phyloP scores from a whole-genome alignment of 2,888 invertebrate species.

The Tachina grossa region DNA sequence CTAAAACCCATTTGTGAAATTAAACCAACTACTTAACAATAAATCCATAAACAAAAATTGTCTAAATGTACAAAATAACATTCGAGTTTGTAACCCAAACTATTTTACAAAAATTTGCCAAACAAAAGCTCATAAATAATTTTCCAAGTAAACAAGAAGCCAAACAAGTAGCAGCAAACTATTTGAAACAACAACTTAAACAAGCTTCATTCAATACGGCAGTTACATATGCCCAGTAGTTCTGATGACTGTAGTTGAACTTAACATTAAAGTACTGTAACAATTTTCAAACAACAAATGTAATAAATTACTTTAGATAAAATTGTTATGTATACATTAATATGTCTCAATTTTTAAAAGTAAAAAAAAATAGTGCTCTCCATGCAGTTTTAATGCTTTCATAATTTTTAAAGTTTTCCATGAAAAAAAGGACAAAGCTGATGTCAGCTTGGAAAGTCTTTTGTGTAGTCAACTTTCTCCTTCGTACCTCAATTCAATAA shows the following conservation, averaged over 20 bases:
- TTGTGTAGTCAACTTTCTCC: too few relatives aligned
- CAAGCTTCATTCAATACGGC: not conserved
- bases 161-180: constrained; percentile 14
- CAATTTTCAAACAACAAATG: not conserved
- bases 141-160: constrained; percentile 39
- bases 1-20: not conserved
- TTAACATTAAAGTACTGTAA: not conserved
- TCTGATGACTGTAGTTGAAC: not conserved
- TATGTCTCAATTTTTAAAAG: too few relatives aligned
- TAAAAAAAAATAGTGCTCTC: too few relatives aligned
- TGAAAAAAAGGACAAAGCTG: too few relatives aligned
- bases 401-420: too few relatives aligned
- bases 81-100: constrained; percentile 17
- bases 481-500: too few relatives aligned
- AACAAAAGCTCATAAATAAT: constrained; percentile 34
- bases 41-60: constrained; percentile 11
- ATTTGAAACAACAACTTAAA: constrained; percentile 16
- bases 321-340: too few relatives aligned
- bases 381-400: too few relatives aligned
- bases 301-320: too few relatives aligned
- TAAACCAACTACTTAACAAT: constrained; percentile 11
- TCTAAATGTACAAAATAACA: constrained; percentile 35
- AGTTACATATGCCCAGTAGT: not conserved
- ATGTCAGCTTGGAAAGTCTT: too few relatives aligned
- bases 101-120: not conserved